Evolutionary conservation across 2,888 invertebrate genomes (phyloP).

Genomic region (Cantharis rustica): DNA sequence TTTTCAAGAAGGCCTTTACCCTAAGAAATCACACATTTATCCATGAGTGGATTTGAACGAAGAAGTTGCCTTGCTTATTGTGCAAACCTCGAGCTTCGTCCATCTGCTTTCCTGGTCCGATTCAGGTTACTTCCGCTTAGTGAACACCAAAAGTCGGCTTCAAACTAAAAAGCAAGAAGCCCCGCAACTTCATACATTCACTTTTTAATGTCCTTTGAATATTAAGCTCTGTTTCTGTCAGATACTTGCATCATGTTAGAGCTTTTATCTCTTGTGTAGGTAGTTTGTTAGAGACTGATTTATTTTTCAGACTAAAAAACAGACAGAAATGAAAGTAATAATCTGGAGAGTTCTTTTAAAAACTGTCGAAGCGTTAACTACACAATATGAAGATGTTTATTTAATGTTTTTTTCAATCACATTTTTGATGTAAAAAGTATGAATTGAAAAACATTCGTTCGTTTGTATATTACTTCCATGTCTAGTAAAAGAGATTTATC

Average conservation of each 20-base stretch:
- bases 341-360: constrained; percentile 38
- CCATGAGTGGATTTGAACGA: constrained; percentile 37
- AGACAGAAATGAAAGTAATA: constrained; percentile 39
- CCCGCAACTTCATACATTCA: constrained; percentile 28
- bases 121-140: constrained; percentile 57
- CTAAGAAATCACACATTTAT: constrained; percentile 37
- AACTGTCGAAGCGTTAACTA: constrained; percentile 38
- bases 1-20: constrained; percentile 31
- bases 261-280: constrained; percentile 16
- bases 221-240: constrained; percentile 28
- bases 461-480: background rate
- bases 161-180: constrained; percentile 37
- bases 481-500: constrained; percentile 7
- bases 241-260: background rate
- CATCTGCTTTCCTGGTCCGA: constrained; percentile 52
- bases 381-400: constrained; percentile 38
- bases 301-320: constrained; percentile 31
- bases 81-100: constrained; percentile 36
- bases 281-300: constrained; percentile 11
- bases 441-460: background rate
- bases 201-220: constrained; percentile 29
- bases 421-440: constrained; percentile 22
- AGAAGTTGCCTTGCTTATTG: constrained; percentile 32
- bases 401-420: constrained; percentile 24
- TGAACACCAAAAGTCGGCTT: constrained; percentile 46